Base-by-base conservation (phyloP, 2,797 vertebrate genomes). In the Sardinella longiceps region DNA sequence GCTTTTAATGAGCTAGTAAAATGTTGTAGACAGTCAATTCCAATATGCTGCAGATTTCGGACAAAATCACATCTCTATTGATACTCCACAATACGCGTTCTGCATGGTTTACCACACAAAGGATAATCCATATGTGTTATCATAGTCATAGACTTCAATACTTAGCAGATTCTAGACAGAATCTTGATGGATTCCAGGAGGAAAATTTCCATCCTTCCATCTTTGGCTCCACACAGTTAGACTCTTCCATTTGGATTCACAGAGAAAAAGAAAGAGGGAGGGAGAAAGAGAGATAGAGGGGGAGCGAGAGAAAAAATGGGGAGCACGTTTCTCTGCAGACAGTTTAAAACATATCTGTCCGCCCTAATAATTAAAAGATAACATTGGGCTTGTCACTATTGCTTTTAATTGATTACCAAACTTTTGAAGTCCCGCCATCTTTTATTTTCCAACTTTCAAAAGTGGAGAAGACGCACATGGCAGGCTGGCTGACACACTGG, bases 291-390 rank as follows among this genome's bases (percentile, higher is more conserved):
- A 86, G 46, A 80, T 51, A 82, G 60, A 37, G 37, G 43, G n/a
- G 66, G 66, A 84, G 77, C n/a, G 39, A 37, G 46, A 39, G 46
- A 82, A 82, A 84, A 82, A 82, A 28, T 18, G 14, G 48, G 23
- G 66, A 51, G 70, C 37, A 39, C 33, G 66, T 39, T 43, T 10
- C 14, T 39, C 33, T 77, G 18, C 43, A 39, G 70, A 23, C 70
- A 43, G 23, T 77, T 77, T 84, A 51, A 81, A 88, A 85, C 70
- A 77, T 84, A 86, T 84, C 77, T 58, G 60, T 60, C 84, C 25
- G 4, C 81, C 48, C 82, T 33, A 66, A 53, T 74, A 86, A 89
- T 88, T 87, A 86, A 86, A 88, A 85, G 84, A 85, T 70, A 84
- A 86, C 84, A 86, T 82, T 85, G 83, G 80, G 81, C 45, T 81